These are phyloP conservation scores for Phaethon lepturus DNA, from an alignment of 2,113 vertebrate species.

Conservation along the genomic window DNA sequence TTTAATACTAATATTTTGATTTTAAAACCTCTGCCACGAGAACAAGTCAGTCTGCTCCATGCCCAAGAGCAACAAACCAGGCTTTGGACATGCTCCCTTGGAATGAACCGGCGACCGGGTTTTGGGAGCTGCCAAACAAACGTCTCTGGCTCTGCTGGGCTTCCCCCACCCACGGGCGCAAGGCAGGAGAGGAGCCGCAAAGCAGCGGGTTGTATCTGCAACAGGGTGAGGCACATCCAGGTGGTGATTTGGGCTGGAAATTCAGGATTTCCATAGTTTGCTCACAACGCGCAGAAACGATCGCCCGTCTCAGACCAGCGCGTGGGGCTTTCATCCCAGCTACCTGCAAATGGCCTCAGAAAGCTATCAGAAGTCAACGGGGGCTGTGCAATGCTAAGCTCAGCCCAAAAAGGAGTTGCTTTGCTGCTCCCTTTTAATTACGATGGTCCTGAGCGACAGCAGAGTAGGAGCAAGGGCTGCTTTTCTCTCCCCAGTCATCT, in stretches of 20 bases:
- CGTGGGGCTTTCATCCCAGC: accelerated
- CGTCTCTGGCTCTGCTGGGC: background rate
- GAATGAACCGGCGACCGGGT: accelerated
- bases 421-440: background rate
- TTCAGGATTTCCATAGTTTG: background rate
- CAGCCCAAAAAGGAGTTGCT: background rate
- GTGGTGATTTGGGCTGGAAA: background rate
- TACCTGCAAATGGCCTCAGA: accelerated
- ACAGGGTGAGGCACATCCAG: background rate
- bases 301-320: accelerated
- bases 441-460: accelerated
- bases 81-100: background rate
- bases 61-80: background rate
- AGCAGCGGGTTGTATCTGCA: accelerated
- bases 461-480: background rate
- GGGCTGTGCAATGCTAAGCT: background rate
- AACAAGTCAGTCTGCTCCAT: background rate
- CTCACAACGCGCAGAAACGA: accelerated
- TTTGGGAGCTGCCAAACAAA: background rate
- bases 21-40: background rate
- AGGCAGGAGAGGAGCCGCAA: background rate
- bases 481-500: conserved; percentile 3
- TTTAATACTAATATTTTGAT: background rate
- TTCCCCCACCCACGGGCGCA: accelerated
- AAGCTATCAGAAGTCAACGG: background rate